A percentile compares a stretch with the other conserved stretches of the same genome.
Conservation (phyloP, 2,113 vertebrate species). For the Passerina amoena region DNA sequence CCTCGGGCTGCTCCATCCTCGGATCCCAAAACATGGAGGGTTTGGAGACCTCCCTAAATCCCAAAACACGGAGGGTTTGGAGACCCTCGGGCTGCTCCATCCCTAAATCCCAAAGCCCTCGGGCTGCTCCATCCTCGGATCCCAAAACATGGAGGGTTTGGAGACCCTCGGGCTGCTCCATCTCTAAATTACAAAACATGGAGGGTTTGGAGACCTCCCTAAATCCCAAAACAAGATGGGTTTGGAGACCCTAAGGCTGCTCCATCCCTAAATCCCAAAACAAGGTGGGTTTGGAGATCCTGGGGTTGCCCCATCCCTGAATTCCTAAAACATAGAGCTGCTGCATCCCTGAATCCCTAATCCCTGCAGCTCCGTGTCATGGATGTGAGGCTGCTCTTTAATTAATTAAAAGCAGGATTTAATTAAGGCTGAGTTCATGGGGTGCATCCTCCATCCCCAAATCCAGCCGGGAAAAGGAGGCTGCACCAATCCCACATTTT, state of each 20-base stretch:
- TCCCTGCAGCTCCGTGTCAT: not conserved
- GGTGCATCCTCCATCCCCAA: not conserved
- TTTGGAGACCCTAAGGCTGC: not conserved
- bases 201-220: not conserved
- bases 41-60: no score
- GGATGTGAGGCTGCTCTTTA: not conserved
- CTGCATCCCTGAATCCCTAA: no score
- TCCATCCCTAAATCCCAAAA: no score
- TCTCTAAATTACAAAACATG: not conserved
- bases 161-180: no score
- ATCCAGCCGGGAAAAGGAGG: not conserved
- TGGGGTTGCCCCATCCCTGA: no score
- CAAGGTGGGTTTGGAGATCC: no score
- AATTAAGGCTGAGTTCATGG: not conserved
- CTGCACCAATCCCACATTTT: not conserved
- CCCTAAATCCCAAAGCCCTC: no score
- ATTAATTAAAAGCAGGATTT: not conserved
- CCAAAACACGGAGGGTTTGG: no score
- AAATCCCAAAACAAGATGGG: not conserved
- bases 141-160: no score
- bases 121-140: no score
- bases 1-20: accelerated
- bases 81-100: no score
- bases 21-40: not conserved
- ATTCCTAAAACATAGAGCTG: not conserved